Percentiles rank a stretch among this genome's conserved stretches.
Conservation (phyloP, 2,797 vertebrate species). For the Argentina silus region DNA sequence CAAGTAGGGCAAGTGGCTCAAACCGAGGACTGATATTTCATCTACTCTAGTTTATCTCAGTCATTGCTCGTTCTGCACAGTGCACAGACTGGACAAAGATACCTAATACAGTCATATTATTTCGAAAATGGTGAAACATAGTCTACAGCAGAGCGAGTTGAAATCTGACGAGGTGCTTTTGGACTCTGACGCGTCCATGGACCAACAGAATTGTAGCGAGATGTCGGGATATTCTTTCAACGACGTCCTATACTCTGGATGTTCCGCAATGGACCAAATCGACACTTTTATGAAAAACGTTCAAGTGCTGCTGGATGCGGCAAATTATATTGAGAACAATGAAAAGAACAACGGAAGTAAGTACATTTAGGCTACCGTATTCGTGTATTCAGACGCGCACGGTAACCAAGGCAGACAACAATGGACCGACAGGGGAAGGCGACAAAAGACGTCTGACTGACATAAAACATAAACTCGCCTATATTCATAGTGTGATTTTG, state of each 20-base stretch:
- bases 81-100: slow-evolving; percentile 61
- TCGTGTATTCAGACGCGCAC: slow-evolving; percentile 63
- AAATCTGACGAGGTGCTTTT: slow-evolving; percentile 75
- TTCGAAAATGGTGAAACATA: slow-evolving; percentile 84
- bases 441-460: slow-evolving; percentile 75
- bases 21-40: slow-evolving; percentile 79
- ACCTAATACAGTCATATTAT: slow-evolving; percentile 42
- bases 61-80: slow-evolving; percentile 68
- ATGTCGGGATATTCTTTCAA: slow-evolving; percentile 85
- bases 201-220: slow-evolving; percentile 76
- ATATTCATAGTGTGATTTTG: slow-evolving; percentile 26
- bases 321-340: slow-evolving; percentile 87
- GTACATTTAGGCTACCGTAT: slow-evolving; percentile 61
- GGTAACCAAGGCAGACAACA: slow-evolving; percentile 73
- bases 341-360: slow-evolving; percentile 94
- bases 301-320: slow-evolving; percentile 91
- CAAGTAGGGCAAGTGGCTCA: slow-evolving; percentile 82
- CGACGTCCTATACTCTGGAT: slow-evolving; percentile 84
- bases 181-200: slow-evolving; percentile 74
- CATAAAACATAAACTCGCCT: slow-evolving; percentile 51
- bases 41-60: slow-evolving; percentile 78
- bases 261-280: slow-evolving; percentile 86
- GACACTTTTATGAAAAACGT: slow-evolving; percentile 93
- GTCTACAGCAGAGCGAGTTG: slow-evolving; percentile 82
- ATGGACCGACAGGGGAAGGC: slow-evolving; percentile 66